A percentile compares a stretch with the other conserved stretches of the same genome.
These are phyloP conservation scores for Pygoscelis adeliae DNA, from an alignment of 2,113 vertebrate genomes.

Conservation along the genomic window DNA sequence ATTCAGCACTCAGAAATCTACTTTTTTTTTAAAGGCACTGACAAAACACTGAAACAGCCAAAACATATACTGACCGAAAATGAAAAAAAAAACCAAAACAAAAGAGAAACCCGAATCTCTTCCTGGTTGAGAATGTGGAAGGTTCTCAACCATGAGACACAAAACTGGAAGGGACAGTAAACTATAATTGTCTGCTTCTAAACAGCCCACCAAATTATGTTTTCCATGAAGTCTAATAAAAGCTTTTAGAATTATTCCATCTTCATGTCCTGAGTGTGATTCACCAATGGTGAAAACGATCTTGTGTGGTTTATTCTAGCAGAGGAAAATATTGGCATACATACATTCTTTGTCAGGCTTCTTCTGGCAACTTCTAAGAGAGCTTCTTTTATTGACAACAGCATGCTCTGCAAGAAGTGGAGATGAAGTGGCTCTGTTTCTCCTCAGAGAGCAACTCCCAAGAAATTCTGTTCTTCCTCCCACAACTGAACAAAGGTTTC, in stretches of 20 bases:
- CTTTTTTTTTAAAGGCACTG: neutral
- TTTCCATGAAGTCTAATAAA: neutral
- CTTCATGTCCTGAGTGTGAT: neutral
- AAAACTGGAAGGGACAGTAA: neutral
- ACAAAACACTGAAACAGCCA: neutral
- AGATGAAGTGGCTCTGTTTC: neutral
- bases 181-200: neutral
- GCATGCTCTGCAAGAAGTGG: neutral
- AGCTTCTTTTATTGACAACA: neutral
- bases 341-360: neutral
- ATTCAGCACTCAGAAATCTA: neutral
- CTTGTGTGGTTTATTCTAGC: neutral
- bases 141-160: neutral
- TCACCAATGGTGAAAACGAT: neutral
- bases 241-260: neutral
- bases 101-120: neutral
- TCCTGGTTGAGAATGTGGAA: neutral
- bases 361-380: neutral
- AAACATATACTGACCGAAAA: neutral
- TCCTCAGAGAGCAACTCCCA: neutral
- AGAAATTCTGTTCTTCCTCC: neutral
- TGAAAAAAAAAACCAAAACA: neutral
- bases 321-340: neutral
- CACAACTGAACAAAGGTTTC: neutral
- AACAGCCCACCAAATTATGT: neutral